These are phyloP conservation scores for Antechinus stuartii DNA, from an alignment of 2,113 vertebrate genomes.

Conservation along the genomic window DNA sequence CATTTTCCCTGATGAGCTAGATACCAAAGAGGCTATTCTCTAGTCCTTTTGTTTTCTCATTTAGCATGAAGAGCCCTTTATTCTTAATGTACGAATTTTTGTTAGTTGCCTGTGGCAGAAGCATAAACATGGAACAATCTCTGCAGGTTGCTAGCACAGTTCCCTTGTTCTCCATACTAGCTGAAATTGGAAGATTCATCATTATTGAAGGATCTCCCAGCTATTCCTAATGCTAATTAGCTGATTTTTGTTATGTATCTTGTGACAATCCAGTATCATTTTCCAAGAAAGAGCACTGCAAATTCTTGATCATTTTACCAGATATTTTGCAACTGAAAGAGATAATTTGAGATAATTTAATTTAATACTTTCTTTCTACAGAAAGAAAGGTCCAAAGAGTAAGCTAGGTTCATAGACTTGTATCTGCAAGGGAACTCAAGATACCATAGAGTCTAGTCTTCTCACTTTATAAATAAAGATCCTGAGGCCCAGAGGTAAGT, in stretches of 20 bases:
- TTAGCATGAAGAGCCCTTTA: not conserved
- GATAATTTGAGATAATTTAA: not conserved
- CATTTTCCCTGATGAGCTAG: not conserved
- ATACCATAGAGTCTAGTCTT: not conserved
- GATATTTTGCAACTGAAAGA: not conserved
- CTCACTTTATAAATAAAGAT: not conserved
- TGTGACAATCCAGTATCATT: not conserved
- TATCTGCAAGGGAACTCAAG: not conserved
- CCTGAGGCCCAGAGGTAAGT: not conserved
- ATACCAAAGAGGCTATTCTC: not conserved
- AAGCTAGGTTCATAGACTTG: not conserved
- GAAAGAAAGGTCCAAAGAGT: not conserved
- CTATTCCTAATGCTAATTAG: not conserved
- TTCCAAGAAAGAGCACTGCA: not conserved
- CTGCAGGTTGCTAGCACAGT: not conserved
- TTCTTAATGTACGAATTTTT: not conserved
- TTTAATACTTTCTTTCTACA: not conserved
- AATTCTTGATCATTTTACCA: not conserved
- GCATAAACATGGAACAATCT: not conserved
- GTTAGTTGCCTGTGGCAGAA: not conserved
- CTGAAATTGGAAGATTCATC: not conserved
- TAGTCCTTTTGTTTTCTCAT: not conserved
- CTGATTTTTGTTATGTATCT: not conserved
- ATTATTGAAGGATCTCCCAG: not conserved
- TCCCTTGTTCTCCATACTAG: not conserved